A percentile compares a stretch with the other conserved stretches of the same genome.
Evolutionary conservation across 2,888 invertebrate genomes (phyloP).

Genomic region (Phyto melanocephala): DNA sequence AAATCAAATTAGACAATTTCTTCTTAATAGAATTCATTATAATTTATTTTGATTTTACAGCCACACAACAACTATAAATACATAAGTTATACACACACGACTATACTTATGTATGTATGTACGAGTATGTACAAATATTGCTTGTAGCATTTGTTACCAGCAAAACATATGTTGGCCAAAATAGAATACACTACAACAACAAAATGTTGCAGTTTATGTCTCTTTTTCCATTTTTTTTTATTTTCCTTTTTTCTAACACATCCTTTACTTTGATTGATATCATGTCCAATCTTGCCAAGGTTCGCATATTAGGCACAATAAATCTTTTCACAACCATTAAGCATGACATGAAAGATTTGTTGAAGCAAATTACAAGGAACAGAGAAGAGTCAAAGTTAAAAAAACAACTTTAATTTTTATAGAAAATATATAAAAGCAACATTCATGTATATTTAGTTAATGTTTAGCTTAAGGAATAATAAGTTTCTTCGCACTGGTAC

Average conservation of each 20-base stretch:
- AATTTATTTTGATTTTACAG: background rate
- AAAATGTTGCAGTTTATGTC: background rate
- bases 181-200: background rate
- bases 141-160: background rate
- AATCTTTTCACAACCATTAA: conserved; percentile 62
- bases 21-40: background rate
- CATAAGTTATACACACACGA: background rate
- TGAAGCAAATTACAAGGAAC: conserved; percentile 32
- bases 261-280: conserved; percentile 64
- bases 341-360: conserved; percentile 58
- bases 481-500: background rate
- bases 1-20: background rate
- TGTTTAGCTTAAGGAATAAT: background rate
- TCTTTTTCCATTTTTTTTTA: background rate
- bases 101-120: background rate
- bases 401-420: background rate
- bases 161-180: conserved; percentile 28
- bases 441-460: background rate
- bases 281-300: conserved; percentile 58
- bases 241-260: conserved; percentile 8
- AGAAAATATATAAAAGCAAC: background rate
- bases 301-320: conserved; percentile 62
- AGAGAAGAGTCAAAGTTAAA: background rate
- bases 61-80: background rate
- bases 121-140: background rate